Percentiles rank a stretch among this genome's conserved stretches.
Conservation (phyloP, 2,888 invertebrate species). For the Thereva unica region DNA sequence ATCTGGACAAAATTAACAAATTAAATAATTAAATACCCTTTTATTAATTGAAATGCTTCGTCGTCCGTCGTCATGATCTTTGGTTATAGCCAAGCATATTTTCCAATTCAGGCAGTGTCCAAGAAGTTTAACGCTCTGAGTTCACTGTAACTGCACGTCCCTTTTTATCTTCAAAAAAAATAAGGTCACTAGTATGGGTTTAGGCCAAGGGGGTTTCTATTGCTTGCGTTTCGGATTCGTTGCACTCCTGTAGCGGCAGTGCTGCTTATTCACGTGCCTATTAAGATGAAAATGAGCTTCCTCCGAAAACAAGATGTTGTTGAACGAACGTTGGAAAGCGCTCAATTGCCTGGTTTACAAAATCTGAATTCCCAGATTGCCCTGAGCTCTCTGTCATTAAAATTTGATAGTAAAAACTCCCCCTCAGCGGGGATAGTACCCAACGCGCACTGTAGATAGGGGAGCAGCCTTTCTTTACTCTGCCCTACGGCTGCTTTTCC, state of each 20-base stretch:
- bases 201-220: background rate
- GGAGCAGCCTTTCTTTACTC: too few relatives aligned
- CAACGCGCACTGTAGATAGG: too few relatives aligned
- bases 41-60: too few relatives aligned
- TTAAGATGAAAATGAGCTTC: conserved; percentile 5
- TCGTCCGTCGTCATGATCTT: conserved; percentile 25
- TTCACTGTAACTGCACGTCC: background rate
- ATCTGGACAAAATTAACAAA: too few relatives aligned
- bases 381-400: too few relatives aligned
- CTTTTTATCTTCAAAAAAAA: background rate
- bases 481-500: too few relatives aligned
- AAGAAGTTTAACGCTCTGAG: conserved; percentile 9
- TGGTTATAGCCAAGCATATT: conserved; percentile 12
- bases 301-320: background rate
- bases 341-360: background rate
- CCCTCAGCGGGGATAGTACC: too few relatives aligned
- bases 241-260: background rate
- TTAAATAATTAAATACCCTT: too few relatives aligned
- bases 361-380: background rate
- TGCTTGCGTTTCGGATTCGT: conserved; percentile 1
- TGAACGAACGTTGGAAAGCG: background rate
- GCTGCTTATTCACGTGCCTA: background rate
- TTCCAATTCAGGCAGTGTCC: conserved; percentile 16
- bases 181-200: background rate
- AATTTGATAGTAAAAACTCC: too few relatives aligned